phyloP scores from a whole-genome alignment of 2,113 vertebrate genomes.

The Gnathonemus longibarbis region DNA sequence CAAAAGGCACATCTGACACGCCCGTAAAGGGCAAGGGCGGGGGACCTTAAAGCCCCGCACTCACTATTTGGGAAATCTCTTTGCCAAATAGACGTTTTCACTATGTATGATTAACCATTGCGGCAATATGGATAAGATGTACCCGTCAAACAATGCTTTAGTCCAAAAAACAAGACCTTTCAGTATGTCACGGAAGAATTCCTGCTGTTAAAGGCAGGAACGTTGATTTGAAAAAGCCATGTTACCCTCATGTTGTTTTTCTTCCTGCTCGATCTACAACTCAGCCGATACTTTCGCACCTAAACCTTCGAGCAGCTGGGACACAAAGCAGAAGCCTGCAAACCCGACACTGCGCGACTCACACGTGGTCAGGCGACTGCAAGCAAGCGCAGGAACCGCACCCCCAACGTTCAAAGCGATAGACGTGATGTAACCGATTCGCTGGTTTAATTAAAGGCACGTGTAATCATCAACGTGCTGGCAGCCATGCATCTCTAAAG shows the following conservation, averaged over 20 bases:
- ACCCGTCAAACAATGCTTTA: background rate
- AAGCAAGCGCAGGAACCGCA: background rate
- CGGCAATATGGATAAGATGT: background rate
- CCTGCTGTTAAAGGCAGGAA: background rate
- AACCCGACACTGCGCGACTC: background rate
- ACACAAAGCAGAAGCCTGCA: background rate
- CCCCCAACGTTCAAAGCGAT: background rate
- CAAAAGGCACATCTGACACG: constrained; percentile 13
- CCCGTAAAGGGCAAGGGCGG: background rate
- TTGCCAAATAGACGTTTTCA: background rate
- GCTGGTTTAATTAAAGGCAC: background rate
- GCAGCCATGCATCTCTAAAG: background rate
- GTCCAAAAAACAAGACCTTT: background rate
- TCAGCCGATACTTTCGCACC: background rate
- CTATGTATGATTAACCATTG: background rate
- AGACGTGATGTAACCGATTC: background rate
- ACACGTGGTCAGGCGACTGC: background rate
- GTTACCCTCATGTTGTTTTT: background rate
- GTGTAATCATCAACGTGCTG: background rate
- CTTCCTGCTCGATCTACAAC: background rate
- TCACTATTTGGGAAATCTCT: background rate
- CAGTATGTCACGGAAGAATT: background rate
- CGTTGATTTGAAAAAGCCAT: background rate
- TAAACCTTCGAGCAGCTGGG: background rate
- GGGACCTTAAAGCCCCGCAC: constrained; percentile 6